Base-by-base conservation (phyloP, 2,113 vertebrate species). In the Egretta garzetta region DNA sequence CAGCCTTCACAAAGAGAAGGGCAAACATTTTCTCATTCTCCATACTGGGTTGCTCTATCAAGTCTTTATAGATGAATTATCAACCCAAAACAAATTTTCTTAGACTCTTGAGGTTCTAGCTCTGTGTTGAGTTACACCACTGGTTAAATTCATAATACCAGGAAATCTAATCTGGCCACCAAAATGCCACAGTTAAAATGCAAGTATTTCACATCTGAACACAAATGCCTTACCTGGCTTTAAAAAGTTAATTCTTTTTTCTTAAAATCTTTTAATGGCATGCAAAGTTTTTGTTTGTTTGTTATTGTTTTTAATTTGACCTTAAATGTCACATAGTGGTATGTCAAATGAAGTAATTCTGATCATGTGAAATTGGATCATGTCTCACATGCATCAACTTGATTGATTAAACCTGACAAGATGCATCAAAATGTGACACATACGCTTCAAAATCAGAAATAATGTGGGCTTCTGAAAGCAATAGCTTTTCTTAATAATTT, bases 391-490 rank as follows among this genome's bases (percentile, higher is more conserved):
- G 70, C 64, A 80, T 92, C 52, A 96, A 83, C 6, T 77, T 90
- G 93, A 98, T 91, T 95, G 94, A 98, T 98, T 87, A 79, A 96
- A 97, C 49, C 70, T 96, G 98, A 98, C 96, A 97, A 87, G 86
- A 87, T 37, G 49, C 67, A 97, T 83, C 88, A 97, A 97, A 97
- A 97, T 91, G 62, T 97, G 97, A 96, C 96, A 98, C 62, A 82
- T 94, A 75, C 59, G 22, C 77, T 96, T 97, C 82, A 96, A 97
- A 96, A 96, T 90, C 71, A 96, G 90, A 96, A 94, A 96, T 95
- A 89, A 91, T 39, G 19, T 47, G 43, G 26, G 17, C 39, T 93
- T 82, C 82, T 90, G 58, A 85, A 95, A 96, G 82, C 59, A 96
- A 67, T 13, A 87, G 6, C 24, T 5, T 91, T 93, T 93, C 52